Evolutionary conservation across 1,140 invertebrate species (phyloP).

Genomic region (Drosophila chauvacae): DNA sequence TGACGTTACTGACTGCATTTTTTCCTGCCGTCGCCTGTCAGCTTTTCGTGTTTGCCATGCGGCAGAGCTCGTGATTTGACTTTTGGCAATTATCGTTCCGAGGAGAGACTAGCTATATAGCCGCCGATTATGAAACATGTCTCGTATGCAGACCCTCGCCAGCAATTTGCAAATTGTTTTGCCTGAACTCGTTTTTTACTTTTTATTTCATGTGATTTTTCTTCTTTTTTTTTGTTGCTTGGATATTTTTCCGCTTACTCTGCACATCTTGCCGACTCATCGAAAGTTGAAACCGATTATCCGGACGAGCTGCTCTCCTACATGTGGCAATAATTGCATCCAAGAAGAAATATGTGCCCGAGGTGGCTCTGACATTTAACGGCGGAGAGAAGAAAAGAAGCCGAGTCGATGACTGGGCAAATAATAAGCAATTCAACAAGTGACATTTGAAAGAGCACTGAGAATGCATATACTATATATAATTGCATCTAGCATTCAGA

Average conservation of each 20-base stretch:
- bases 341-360: conserved; percentile 5
- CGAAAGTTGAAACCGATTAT: conserved; percentile 51
- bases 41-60: conserved; percentile 21
- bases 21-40: conserved; percentile 6
- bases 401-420: conserved; percentile 23
- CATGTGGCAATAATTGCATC: conserved; percentile 21
- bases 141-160: conserved; percentile 22
- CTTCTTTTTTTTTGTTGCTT: neutral
- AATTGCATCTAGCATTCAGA: conserved; percentile 3
- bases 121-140: conserved; percentile 48
- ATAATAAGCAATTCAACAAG: conserved; percentile 36
- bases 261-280: conserved; percentile 42
- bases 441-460: conserved; percentile 34
- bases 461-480: conserved; percentile 21
- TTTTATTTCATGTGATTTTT: conserved; percentile 25
- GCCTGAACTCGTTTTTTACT: conserved; percentile 33
- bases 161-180: conserved; percentile 50
- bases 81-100: conserved; percentile 52
- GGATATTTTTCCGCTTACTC: conserved; percentile 8
- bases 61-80: conserved; percentile 38
- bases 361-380: conserved; percentile 28
- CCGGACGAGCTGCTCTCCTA: conserved; percentile 7
- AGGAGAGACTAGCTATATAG: conserved; percentile 6
- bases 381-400: conserved; percentile 12
- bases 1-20: conserved; percentile 1